Evolutionary conservation across 2,888 invertebrate genomes (phyloP).

Genomic region (Rhorus exstirpatorius): DNA sequence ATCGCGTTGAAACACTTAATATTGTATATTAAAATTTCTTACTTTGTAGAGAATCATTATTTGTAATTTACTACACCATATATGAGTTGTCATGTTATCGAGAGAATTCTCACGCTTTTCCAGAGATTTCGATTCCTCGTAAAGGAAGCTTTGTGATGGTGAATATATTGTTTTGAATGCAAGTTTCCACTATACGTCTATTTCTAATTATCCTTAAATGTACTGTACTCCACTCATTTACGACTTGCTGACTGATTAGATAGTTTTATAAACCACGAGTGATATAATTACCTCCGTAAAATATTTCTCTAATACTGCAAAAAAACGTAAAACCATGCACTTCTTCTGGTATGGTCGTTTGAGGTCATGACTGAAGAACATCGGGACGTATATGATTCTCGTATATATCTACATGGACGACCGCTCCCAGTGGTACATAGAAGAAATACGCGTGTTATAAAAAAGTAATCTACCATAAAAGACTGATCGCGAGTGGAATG

Average conservation of each 20-base stretch:
- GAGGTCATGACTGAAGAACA: conserved; percentile 29
- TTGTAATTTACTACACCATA: too few relatives aligned
- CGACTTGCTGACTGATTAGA: conserved; percentile 55
- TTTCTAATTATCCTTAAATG: conserved; percentile 18
- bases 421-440: conserved; percentile 21
- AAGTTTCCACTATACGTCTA: background rate
- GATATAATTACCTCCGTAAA: conserved; percentile 32
- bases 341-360: conserved; percentile 14
- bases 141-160: too few relatives aligned
- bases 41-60: background rate
- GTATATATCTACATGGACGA: background rate
- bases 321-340: conserved; percentile 31
- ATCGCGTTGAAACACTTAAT: background rate
- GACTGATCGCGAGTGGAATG: conserved; percentile 52
- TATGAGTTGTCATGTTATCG: too few relatives aligned
- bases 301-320: conserved; percentile 25
- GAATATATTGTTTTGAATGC: background rate
- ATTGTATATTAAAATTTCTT: background rate
- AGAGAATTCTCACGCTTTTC: background rate
- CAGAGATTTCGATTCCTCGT: too few relatives aligned
- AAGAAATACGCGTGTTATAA: conserved; percentile 49
- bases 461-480: conserved; percentile 59
- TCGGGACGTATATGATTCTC: conserved; percentile 25
- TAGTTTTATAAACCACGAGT: conserved; percentile 15
- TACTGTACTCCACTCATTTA: conserved; percentile 33